Conservation (phyloP, 2,113 vertebrate genomes). For the Corydoras sp. region DNA sequence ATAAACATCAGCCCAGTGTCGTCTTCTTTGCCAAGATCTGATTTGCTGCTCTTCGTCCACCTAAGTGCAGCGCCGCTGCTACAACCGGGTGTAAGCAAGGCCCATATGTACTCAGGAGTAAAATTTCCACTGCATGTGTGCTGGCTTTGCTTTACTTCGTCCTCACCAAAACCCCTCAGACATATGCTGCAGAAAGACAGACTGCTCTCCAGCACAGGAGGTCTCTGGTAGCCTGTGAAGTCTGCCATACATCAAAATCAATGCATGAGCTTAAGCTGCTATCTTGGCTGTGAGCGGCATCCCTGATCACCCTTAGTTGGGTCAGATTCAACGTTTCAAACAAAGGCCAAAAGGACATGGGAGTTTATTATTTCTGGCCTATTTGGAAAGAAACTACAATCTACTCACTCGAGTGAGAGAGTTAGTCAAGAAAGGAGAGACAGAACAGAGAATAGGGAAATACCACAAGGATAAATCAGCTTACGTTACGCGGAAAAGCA, state of each 20-base stretch:
- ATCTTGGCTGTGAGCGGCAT: conserved; percentile 7
- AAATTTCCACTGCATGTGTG: background rate
- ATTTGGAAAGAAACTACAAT: conserved; percentile 15
- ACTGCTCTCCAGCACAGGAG: conserved; percentile 18
- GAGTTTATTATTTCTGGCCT: conserved; percentile 33
- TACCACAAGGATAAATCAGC: conserved; percentile 7
- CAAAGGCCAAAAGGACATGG: conserved; percentile 28
- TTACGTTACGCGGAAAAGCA: conserved; percentile 5
- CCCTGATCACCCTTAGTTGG: conserved; percentile 13
- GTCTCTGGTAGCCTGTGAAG: conserved; percentile 25
- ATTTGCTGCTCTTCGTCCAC: too few relatives aligned
- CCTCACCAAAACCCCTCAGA: background rate
- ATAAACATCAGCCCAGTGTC: too few relatives aligned
- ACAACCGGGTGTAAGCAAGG: too few relatives aligned
- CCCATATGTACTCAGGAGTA: background rate
- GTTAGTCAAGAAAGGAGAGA: conserved; percentile 1
- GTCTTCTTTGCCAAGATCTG: too few relatives aligned
- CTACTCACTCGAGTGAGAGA: background rate
- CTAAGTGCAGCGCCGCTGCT: too few relatives aligned
- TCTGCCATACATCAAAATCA: conserved; percentile 29
- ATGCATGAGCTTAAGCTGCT: conserved; percentile 19
- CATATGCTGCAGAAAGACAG: conserved; percentile 4
- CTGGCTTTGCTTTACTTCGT: conserved; percentile 3
- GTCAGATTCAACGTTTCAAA: conserved; percentile 13
- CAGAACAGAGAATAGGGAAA: conserved; percentile 6